A percentile compares a stretch with the other conserved stretches of the same genome.
These are phyloP conservation scores for Protobothrops flavoviridis DNA, from an alignment of 2,113 vertebrate genomes.

Conservation along the genomic window DNA sequence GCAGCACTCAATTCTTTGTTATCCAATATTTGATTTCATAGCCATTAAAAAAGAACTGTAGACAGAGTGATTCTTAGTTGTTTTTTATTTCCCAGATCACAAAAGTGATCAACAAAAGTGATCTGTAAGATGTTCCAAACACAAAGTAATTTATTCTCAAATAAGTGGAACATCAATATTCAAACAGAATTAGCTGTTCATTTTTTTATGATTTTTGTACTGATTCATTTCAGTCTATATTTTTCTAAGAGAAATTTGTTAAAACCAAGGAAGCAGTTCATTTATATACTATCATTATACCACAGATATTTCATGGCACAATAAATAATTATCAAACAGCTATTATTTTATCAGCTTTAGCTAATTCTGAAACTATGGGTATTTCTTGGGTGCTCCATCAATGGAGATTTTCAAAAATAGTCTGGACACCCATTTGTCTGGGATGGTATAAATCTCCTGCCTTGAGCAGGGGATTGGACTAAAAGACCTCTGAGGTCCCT, in stretches of 20 bases:
- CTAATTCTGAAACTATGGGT: not conserved
- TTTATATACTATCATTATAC: not conserved
- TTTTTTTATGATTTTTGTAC: slow-evolving; percentile 25
- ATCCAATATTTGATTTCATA: slow-evolving; percentile 8
- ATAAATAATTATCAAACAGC: not conserved
- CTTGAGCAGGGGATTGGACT: not conserved
- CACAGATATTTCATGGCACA: not conserved
- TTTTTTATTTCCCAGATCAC: not conserved
- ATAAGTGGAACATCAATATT: slow-evolving; percentile 16
- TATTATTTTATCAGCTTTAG: not conserved
- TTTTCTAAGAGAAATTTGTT: not conserved
- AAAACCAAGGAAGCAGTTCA: not conserved
- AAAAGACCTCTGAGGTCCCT: not conserved
- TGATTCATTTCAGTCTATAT: not conserved
- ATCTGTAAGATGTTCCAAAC: not conserved
- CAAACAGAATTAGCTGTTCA: slow-evolving; percentile 19
- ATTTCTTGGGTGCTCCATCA: not conserved
- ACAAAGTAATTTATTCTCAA: slow-evolving; percentile 15
- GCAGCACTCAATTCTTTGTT: slow-evolving; percentile 11
- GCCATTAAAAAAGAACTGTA: slow-evolving; percentile 21
- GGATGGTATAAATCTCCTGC: not conserved
- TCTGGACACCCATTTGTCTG: not conserved
- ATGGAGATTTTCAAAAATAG: not conserved
- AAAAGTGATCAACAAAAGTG: slow-evolving; percentile 7
- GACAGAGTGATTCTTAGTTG: not conserved